A percentile compares a stretch with the other conserved stretches of the same genome.
Conservation (phyloP, 1,140 invertebrate species). For the Heliconius hewitsoni region DNA sequence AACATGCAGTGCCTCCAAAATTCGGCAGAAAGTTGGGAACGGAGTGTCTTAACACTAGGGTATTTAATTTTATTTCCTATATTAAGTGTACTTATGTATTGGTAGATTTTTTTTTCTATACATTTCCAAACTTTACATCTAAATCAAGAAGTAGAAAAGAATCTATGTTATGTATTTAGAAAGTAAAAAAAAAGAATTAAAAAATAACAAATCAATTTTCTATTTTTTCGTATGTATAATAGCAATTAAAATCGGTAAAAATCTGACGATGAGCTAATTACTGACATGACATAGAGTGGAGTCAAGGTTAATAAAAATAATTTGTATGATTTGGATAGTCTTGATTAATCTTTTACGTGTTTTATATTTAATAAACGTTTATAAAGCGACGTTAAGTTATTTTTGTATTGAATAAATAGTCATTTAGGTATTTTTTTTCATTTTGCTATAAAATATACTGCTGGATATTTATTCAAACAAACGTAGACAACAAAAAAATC, state of each 20-base stretch:
- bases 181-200: too few species aligned
- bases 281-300: constrained; percentile 4
- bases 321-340: constrained; percentile 10
- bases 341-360: not conserved
- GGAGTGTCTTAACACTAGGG: too few species aligned
- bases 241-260: not conserved
- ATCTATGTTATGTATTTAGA: too few species aligned
- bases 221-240: not conserved
- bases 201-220: not conserved
- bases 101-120: too few species aligned
- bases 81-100: too few species aligned
- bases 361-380: not conserved
- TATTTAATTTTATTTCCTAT: too few species aligned
- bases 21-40: too few species aligned
- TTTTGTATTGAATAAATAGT: not conserved
- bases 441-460: not conserved
- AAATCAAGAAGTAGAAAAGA: too few species aligned
- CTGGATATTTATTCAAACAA: not conserved
- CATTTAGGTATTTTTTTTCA: not conserved
- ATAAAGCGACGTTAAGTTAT: not conserved
- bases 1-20: too few species aligned
- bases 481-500: too few species aligned
- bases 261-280: constrained; percentile 5
- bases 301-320: constrained; percentile 7
- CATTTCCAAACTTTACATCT: too few species aligned